These are phyloP conservation scores for Mimumesa dahlbomi DNA, from an alignment of 2,888 invertebrate genomes.

Conservation along the genomic window DNA sequence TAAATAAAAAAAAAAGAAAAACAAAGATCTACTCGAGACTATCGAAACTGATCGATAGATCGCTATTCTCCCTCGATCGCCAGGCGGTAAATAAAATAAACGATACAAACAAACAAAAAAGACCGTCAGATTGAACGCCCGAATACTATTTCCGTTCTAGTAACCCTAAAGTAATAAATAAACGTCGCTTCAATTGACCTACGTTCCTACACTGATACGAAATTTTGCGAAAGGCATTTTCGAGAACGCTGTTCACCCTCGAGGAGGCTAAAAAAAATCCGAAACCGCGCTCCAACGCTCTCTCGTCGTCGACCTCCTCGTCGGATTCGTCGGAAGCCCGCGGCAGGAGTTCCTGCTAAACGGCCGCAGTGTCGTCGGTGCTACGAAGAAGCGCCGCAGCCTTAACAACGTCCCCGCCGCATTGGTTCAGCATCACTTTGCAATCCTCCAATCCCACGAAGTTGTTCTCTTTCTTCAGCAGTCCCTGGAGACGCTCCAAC, in stretches of 20 bases:
- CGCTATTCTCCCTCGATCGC: background rate
- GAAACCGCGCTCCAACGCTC: background rate
- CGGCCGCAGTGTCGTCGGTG: conserved; percentile 76
- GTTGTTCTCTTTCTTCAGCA: conserved; percentile 76
- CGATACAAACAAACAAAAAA: conserved; percentile 28
- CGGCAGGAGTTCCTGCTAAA: conserved; percentile 54
- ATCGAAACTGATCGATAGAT: conserved; percentile 1
- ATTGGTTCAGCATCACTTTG: conserved; percentile 76
- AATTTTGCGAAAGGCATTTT: conserved; percentile 8
- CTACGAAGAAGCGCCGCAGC: conserved; percentile 76
- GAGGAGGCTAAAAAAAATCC: too few species aligned
- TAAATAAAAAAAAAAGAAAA: conserved; percentile 19
- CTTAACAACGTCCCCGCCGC: conserved; percentile 77
- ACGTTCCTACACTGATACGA: conserved; percentile 16
- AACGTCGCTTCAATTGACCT: conserved; percentile 35
- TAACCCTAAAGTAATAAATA: conserved; percentile 60
- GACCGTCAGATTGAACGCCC: too few species aligned
- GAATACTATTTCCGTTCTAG: conserved; percentile 34
- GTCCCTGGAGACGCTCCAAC: conserved; percentile 84
- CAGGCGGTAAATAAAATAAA: conserved; percentile 7
- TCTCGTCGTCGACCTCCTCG: background rate
- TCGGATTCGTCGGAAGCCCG: background rate
- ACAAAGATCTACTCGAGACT: too few species aligned
- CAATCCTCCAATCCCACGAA: conserved; percentile 77
- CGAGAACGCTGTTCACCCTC: conserved; percentile 21